These are phyloP conservation scores for Agrilus biguttatus DNA, from an alignment of 2,888 invertebrate species.

Conservation along the genomic window DNA sequence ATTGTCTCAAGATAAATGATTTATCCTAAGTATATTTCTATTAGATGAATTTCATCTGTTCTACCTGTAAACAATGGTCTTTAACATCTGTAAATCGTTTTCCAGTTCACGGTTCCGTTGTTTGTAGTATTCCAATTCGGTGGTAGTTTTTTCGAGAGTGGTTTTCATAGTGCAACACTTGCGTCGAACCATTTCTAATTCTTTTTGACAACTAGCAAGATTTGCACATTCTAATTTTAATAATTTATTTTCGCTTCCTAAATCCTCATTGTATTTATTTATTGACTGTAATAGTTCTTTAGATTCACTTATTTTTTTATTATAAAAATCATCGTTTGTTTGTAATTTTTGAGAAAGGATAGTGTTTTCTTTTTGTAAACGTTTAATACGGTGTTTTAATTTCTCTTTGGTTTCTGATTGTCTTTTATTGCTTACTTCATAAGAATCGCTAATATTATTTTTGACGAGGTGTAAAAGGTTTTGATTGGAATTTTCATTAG, in stretches of 20 bases:
- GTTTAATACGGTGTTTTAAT: conserved; percentile 27
- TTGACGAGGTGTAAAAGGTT: conserved; percentile 2
- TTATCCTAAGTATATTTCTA: too few species aligned
- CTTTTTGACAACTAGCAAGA: conserved; percentile 37
- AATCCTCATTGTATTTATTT: conserved; percentile 44
- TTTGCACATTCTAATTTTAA: conserved; percentile 37
- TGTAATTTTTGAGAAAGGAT: conserved; percentile 36
- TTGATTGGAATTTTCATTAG: conserved; percentile 9
- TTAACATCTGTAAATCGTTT: conserved; percentile 58
- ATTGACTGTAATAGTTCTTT: conserved; percentile 45
- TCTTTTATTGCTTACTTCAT: too few species aligned
- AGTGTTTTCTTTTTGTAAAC: conserved; percentile 38
- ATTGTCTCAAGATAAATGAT: too few species aligned
- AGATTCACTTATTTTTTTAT: conserved; percentile 46
- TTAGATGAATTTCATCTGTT: too few species aligned
- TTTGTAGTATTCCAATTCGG: conserved; percentile 35
- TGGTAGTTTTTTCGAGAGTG: conserved; percentile 36
- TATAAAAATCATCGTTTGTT: conserved; percentile 31
- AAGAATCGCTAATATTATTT: too few species aligned
- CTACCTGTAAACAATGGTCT: conserved; percentile 51
- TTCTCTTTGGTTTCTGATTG: neutral
- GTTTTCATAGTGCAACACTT: conserved; percentile 33
- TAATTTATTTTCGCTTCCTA: conserved; percentile 45
- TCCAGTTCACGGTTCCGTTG: conserved; percentile 42
- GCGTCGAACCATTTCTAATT: conserved; percentile 34